These are phyloP conservation scores for Propithecus coquereli DNA, from an alignment of 2,113 vertebrate species.

Conservation along the genomic window DNA sequence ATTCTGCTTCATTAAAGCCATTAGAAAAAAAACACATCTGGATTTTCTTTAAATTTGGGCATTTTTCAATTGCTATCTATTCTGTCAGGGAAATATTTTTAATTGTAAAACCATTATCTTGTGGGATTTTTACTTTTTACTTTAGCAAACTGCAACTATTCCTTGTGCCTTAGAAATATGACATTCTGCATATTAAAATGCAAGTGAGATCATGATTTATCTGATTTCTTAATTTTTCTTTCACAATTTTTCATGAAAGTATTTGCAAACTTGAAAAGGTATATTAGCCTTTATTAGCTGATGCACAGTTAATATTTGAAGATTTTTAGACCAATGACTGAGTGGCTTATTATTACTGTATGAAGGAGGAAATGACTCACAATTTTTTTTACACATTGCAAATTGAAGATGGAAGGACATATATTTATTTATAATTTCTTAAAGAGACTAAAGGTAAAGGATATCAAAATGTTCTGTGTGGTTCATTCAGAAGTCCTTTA, in stretches of 20 bases:
- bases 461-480: not conserved
- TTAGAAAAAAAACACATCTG: not conserved
- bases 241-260: constrained; percentile 30
- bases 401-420: not conserved
- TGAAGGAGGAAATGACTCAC: not conserved
- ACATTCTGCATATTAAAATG: not conserved
- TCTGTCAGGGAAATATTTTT: constrained; percentile 33
- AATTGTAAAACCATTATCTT: constrained; percentile 23
- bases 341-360: constrained; percentile 17
- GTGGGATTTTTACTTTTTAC: not conserved
- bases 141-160: constrained; percentile 16
- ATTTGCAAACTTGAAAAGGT: constrained; percentile 57
- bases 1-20: constrained; percentile 46
- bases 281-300: constrained; percentile 45
- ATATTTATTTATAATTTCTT: constrained; percentile 19
- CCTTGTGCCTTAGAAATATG: constrained; percentile 45
- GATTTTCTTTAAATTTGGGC: constrained; percentile 30
- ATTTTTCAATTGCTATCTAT: constrained; percentile 35
- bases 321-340: not conserved
- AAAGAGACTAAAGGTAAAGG: not conserved
- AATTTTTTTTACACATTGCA: not conserved
- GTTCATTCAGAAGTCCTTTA: constrained; percentile 59
- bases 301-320: not conserved
- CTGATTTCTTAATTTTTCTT: constrained; percentile 38
- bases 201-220: constrained; percentile 23